phyloP scores from a whole-genome alignment of 2,888 invertebrate species.

The Aricia artaxerxes region DNA sequence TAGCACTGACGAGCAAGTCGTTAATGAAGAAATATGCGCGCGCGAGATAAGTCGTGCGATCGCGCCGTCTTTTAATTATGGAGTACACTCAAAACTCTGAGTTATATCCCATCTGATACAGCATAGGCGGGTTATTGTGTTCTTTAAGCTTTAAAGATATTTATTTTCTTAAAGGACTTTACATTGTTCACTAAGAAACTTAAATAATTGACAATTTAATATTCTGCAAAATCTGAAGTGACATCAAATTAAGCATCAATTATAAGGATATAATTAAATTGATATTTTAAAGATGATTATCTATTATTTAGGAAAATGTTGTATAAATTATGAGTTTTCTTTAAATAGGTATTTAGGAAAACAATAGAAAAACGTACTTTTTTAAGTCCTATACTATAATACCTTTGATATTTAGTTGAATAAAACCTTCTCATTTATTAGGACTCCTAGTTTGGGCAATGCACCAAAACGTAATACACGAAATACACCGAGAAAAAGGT shows the following conservation, averaged over 20 bases:
- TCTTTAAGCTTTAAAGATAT: neutral
- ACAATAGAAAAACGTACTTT: too few relatives aligned
- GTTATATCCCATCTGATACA: constrained; percentile 41
- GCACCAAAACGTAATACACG: neutral
- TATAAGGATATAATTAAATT: too few relatives aligned
- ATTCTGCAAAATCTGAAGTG: too few relatives aligned
- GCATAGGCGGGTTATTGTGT: neutral
- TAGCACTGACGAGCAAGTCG: constrained; percentile 56
- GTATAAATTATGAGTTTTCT: too few relatives aligned
- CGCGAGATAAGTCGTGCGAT: constrained; percentile 68
- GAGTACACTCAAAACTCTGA: constrained; percentile 39
- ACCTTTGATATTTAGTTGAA: too few relatives aligned
- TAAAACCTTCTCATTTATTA: too few relatives aligned
- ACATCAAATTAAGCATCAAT: too few relatives aligned
- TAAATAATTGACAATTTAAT: neutral
- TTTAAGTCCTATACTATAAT: too few relatives aligned
- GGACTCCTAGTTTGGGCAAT: too few relatives aligned
- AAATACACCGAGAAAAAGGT: constrained; percentile 35
- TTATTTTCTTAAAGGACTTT: neutral
- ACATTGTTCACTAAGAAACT: neutral
- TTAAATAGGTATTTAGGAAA: too few relatives aligned
- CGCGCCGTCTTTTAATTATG: constrained; percentile 67
- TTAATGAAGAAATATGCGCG: constrained; percentile 78
- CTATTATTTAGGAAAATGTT: too few relatives aligned
- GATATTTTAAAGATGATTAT: too few relatives aligned